Evolutionary conservation across 2,888 invertebrate genomes (phyloP), one percentile per base, ranked within the genome.

Genomic region (Clostera curtula): DNA sequence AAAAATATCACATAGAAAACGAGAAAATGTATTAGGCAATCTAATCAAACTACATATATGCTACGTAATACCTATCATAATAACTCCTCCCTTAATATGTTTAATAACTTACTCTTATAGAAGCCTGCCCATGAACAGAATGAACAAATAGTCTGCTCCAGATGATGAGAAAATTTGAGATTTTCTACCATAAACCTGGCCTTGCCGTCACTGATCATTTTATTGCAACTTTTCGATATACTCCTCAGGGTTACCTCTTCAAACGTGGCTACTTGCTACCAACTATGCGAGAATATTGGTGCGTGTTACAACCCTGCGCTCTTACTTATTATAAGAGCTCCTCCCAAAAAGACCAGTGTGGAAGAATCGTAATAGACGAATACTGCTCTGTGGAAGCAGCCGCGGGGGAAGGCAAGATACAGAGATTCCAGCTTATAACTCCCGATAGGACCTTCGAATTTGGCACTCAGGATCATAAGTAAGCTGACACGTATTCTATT

Each of bases 221-320:
- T n/a, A n/a, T n/a, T n/a, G n/a, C n/a, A n/a, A n/a, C n/a, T n/a
- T n/a, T n/a, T n/a, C n/a, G n/a, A n/a, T n/a, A n/a, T n/a, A n/a
- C n/a, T n/a, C n/a, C n/a, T 29, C 48, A 90, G 89, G 93, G 93
- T 1, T 88, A 88, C 51, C 71, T 94, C 20, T 86, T 87, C 52
- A 93, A 92, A 59, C 88, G 89, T 29, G 91, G 91, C 1, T 92
- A 90, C 59, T 85, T 93, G 6, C 79, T 93, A 14, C 92, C 92
- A 1, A 90, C 90, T 1, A 88, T 92, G 85, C 85, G 90, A 8
- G 93, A 93, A 45, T 90, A 92, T 60, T 93, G 92, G 91, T 92
- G 93, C 56, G 91, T 93, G 0, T 75, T 94, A 1, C 88, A 90
- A 31, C 92, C 93, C 1, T 89, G 88, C 14, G 88, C 90, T 25